A percentile compares a stretch with the other conserved stretches of the same genome.
Evolutionary conservation across 2,797 vertebrate genomes (phyloP).

Genomic region (Xenentodon cancila): DNA sequence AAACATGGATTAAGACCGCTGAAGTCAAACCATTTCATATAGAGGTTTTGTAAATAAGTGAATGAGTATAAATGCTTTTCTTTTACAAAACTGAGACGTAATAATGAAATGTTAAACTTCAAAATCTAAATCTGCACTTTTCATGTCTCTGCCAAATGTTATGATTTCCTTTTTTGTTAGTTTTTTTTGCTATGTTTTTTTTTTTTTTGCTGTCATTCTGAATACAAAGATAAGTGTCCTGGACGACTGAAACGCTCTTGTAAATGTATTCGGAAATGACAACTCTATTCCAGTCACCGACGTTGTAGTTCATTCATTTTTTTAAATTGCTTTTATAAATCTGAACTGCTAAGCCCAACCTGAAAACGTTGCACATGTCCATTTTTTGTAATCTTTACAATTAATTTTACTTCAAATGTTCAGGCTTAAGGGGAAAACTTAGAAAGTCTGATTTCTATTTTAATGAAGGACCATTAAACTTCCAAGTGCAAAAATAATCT

Average conservation of each 20-base stretch:
- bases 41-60: not conserved
- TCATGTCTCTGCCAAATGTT: not conserved
- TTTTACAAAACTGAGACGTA: not conserved
- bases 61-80: not conserved
- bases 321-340: no score
- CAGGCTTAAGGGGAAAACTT: no score
- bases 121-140: not conserved
- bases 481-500: not conserved
- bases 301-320: not conserved
- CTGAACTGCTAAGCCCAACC: not conserved
- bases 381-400: no score
- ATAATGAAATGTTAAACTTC: not conserved
- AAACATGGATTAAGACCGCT: constrained; percentile 15
- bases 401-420: no score
- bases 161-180: not conserved
- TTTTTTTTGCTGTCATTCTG: constrained; percentile 5
- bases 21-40: not conserved
- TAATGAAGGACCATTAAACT: no score
- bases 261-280: constrained; percentile 14
- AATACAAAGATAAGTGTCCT: constrained; percentile 8
- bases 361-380: not conserved
- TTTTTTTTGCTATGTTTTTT: constrained; percentile 1
- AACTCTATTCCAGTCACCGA: constrained; percentile 1
- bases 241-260: constrained; percentile 10
- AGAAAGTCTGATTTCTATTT: no score